These are phyloP conservation scores for Arbacia lixula DNA, from an alignment of 53 echinoderm and acorn worm genomes.

Conservation along the genomic window DNA sequence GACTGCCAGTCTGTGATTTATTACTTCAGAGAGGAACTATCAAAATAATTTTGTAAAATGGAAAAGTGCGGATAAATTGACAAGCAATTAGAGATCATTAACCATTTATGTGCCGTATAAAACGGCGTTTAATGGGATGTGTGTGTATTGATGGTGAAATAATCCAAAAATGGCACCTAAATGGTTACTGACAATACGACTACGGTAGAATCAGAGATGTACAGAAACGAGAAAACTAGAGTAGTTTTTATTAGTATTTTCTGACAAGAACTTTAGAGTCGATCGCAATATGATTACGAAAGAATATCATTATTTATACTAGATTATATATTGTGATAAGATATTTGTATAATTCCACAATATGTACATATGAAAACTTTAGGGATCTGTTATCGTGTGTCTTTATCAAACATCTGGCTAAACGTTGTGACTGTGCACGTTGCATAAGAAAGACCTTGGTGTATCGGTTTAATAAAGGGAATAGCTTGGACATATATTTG, in stretches of 20 bases:
- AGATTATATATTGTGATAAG: constrained; percentile 52
- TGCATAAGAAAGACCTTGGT: constrained; percentile 26
- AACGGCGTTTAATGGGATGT: too few relatives aligned
- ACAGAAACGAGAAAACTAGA: constrained; percentile 6
- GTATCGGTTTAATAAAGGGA: constrained; percentile 37
- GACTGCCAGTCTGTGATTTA: too few relatives aligned
- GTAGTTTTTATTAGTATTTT: constrained; percentile 55
- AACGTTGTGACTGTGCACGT: constrained; percentile 30
- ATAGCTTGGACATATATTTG: background rate
- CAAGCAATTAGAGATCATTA: background rate
- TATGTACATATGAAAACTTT: too few relatives aligned
- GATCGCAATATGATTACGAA: background rate
- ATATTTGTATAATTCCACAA: constrained; percentile 28
- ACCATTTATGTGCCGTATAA: background rate
- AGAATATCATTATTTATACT: constrained; percentile 51
- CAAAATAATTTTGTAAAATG: background rate
- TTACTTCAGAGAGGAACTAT: background rate
- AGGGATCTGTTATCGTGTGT: too few relatives aligned
- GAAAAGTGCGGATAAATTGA: background rate
- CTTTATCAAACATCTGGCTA: constrained; percentile 12
- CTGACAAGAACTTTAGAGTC: constrained; percentile 26
- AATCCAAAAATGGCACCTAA: too few relatives aligned
- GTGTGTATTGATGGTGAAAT: too few relatives aligned
- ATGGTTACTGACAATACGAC: too few relatives aligned
- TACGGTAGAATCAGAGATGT: too few relatives aligned